Percentiles rank a stretch among this genome's conserved stretches.
Evolutionary conservation across 2,113 vertebrate species (phyloP).

Genomic region (Genyomyrus donnyi): DNA sequence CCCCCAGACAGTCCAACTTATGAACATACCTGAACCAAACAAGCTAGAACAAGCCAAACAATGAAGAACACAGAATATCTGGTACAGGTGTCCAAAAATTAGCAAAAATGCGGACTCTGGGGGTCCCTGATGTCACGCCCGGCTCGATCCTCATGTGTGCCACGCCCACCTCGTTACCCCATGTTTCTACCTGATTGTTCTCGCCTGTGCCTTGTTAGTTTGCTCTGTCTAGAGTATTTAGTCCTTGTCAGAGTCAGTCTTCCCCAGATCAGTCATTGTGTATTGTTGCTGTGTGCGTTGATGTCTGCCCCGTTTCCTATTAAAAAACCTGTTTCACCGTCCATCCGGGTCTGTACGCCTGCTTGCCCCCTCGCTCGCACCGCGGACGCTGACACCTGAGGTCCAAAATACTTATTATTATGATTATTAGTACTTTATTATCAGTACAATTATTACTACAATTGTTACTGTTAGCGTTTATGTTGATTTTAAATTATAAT

Average conservation of each 20-base stretch:
- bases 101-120: background rate
- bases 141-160: too few relatives aligned
- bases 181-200: too few relatives aligned
- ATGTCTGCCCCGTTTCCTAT: too few relatives aligned
- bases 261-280: too few relatives aligned
- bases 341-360: too few relatives aligned
- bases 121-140: background rate
- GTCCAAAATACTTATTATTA: background rate
- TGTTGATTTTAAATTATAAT: background rate
- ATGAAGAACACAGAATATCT: background rate
- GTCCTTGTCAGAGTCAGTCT: too few relatives aligned
- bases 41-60: background rate
- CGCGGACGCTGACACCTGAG: background rate
- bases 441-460: background rate
- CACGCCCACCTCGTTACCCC: too few relatives aligned
- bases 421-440: background rate
- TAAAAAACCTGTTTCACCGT: too few relatives aligned
- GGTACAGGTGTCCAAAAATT: background rate
- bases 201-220: too few relatives aligned
- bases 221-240: too few relatives aligned
- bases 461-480: background rate
- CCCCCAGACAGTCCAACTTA: background rate
- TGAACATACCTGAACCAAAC: background rate
- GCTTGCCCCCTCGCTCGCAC: too few relatives aligned
- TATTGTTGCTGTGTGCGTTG: too few relatives aligned